These are phyloP conservation scores for Musca domestica DNA, from an alignment of 1,140 invertebrate species.

Conservation along the genomic window DNA sequence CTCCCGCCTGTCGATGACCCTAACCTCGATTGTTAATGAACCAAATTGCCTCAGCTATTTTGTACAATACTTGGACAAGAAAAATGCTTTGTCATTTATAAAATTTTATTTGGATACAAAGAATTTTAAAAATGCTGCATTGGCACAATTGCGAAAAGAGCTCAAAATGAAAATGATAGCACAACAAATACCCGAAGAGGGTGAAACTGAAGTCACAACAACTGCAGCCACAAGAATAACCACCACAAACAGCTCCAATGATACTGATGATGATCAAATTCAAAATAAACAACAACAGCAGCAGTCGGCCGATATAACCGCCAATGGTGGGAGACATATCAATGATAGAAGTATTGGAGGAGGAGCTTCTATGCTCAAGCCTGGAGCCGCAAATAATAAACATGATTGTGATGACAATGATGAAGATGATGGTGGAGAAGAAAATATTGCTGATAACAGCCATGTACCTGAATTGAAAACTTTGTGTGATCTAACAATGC, in stretches of 20 bases:
- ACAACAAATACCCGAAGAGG: slow-evolving; percentile 18
- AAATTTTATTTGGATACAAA: slow-evolving; percentile 75
- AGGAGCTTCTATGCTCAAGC: slow-evolving; percentile 5
- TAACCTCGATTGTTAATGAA: slow-evolving; percentile 66
- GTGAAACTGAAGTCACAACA: background rate
- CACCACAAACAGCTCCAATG: background rate
- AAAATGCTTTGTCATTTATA: slow-evolving; percentile 59
- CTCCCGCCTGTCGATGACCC: slow-evolving; percentile 57
- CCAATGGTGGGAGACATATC: background rate
- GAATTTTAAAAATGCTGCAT: slow-evolving; percentile 57
- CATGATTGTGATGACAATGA: slow-evolving; percentile 18
- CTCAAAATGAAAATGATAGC: background rate
- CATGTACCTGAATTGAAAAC: slow-evolving; percentile 51
- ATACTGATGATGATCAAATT: slow-evolving; percentile 1
- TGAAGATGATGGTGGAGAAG: slow-evolving; percentile 18
- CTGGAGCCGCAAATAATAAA: slow-evolving; percentile 1
- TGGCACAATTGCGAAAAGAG: slow-evolving; percentile 27
- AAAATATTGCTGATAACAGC: slow-evolving; percentile 27
- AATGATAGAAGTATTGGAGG: background rate
- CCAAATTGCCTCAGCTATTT: slow-evolving; percentile 71
- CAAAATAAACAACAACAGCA: background rate
- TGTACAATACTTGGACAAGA: slow-evolving; percentile 69
- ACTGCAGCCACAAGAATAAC: background rate
- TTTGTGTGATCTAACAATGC: slow-evolving; percentile 48
- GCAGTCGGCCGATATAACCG: background rate